Evolutionary conservation across 2,797 vertebrate genomes (phyloP), one percentile per base, ranked within the genome.

Genomic region (Darevskia nairensis): DNA sequence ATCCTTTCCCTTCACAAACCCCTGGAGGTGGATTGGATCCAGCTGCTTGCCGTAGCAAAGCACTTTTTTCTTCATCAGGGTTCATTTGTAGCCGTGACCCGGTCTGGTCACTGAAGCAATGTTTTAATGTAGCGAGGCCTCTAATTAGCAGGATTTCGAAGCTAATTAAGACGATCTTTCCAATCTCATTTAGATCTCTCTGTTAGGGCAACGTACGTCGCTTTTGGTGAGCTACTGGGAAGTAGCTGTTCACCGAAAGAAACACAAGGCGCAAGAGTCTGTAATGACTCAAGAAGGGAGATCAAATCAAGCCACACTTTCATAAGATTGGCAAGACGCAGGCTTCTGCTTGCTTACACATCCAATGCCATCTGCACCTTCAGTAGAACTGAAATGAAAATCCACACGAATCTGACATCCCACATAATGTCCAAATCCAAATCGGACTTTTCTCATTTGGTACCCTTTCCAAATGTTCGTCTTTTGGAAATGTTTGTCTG

Each of bases 91-190:
- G 90, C 87, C 79, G 8, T 0, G 0, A 46, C 90, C 91, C 5
- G 32, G 59, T 59, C 78, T 83, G 88, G 89, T 88, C 92, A 88
- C 90, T 71, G 69, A 90, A 94, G 90, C 87, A 84, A 85, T 89
- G 91, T 91, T 91, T 87, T 55, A 93, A 93, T 90, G 84, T 86
- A 89, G 68, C 82, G 80, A 89, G 88, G 86, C 89, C 88, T 93
- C 94, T 96, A 95, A 94, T 95, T 95, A 96, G 93, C 90, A 89
- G 76, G 90, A 92, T 93, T 89, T 83, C 74, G 86, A 82, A 93
- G 91, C 93, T 96, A 94, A 97, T 97, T 96, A 96, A 95, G 89
- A 91, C 91, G 91, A 91, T 94, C 92, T 91, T 94, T 95, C 92
- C 92, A 77, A 59, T 92, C 88, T 94, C 68, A 0, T 95, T 93